Evolutionary conservation across 2,797 vertebrate species (phyloP).

Genomic region (Pteronotus mesoamericanus): DNA sequence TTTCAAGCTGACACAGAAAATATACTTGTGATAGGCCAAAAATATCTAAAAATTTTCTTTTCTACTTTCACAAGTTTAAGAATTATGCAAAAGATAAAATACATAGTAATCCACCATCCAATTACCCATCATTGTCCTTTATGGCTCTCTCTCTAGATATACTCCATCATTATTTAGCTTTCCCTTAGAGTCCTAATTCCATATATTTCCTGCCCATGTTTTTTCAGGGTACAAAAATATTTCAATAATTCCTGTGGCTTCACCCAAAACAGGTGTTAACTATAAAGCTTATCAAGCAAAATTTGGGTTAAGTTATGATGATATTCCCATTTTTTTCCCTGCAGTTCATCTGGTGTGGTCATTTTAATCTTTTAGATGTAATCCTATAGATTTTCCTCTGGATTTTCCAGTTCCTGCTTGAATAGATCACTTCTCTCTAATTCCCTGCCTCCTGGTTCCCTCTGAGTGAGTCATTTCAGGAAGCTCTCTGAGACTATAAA

Average conservation of each 20-base stretch:
- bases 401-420: neutral
- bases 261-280: neutral
- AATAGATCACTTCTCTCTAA: neutral
- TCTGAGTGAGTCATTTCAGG: neutral
- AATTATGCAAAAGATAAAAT: neutral
- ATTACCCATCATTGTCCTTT: neutral
- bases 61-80: neutral
- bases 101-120: neutral
- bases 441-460: neutral
- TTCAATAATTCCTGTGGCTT: neutral
- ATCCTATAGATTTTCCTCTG: neutral
- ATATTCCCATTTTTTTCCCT: neutral
- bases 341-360: neutral
- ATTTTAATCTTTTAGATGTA: neutral
- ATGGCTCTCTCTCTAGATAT: neutral
- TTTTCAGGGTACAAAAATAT: neutral
- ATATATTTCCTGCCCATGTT: neutral
- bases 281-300: neutral
- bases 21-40: neutral
- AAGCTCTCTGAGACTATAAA: neutral
- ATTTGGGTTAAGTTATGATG: neutral
- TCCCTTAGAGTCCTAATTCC: neutral
- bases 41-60: neutral
- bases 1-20: neutral
- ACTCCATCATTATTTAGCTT: neutral